phyloP scores from a whole-genome alignment of 2,888 invertebrate genomes.

The Onchidella celtica region DNA sequence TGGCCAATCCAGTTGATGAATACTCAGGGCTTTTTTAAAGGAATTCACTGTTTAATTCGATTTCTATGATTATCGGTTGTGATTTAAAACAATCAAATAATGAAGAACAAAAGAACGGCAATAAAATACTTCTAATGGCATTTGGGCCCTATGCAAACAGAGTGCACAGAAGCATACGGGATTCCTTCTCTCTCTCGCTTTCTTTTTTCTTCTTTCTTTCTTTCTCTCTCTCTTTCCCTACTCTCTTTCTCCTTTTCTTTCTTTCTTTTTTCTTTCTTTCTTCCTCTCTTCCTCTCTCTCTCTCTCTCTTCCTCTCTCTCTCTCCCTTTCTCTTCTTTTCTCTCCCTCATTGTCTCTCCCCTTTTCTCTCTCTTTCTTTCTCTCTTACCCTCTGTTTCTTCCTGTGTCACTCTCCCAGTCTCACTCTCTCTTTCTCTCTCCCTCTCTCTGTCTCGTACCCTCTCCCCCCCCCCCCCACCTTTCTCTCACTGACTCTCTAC shows the following conservation, averaged over 20 bases:
- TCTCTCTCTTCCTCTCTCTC: neutral
- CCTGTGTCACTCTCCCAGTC: neutral
- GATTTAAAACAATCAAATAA: too few relatives aligned
- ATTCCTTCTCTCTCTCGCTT: neutral
- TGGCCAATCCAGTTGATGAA: too few relatives aligned
- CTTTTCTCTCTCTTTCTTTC: slow-evolving; percentile 16
- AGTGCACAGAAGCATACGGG: too few relatives aligned
- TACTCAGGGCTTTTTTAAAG: too few relatives aligned
- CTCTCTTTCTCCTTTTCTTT: neutral
- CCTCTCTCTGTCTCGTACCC: neutral
- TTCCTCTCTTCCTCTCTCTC: neutral
- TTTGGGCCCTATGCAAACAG: too few relatives aligned
- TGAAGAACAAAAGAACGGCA: too few relatives aligned
- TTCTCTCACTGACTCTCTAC: too few relatives aligned
- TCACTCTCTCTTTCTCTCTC: neutral
- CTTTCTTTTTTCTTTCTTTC: neutral
- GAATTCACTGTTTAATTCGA: too few relatives aligned
- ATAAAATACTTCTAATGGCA: too few relatives aligned
- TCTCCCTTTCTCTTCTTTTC: slow-evolving; percentile 18
- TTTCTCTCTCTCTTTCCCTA: neutral
- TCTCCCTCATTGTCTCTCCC: slow-evolving; percentile 17
- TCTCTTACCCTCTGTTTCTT: neutral
- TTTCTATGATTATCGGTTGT: too few relatives aligned
- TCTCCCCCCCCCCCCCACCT: neutral
- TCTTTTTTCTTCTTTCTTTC: neutral